Conservation (phyloP, 35 echinoderm and acorn worm genomes). For the Apostichopus japonicus region DNA sequence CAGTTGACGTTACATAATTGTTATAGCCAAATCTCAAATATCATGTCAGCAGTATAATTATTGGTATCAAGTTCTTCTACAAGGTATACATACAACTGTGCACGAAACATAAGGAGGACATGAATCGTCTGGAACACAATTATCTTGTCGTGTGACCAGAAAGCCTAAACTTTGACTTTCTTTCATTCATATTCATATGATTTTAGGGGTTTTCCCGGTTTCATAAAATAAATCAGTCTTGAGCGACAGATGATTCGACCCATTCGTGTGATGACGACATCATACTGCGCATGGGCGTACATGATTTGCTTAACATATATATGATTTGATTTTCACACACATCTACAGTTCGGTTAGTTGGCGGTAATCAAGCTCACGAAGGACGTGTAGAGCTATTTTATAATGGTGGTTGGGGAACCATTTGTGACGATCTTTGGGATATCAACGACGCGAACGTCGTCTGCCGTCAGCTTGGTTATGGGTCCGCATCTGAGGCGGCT, state of each 20-base stretch:
- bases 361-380: conserved; percentile 16
- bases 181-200: too few relatives aligned
- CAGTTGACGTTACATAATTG: too few relatives aligned
- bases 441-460: conserved; percentile 35
- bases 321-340: neutral
- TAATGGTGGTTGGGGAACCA: conserved; percentile 31
- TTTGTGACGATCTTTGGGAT: conserved; percentile 42
- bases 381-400: conserved; percentile 37
- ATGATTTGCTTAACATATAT: neutral
- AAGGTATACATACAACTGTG: too few relatives aligned
- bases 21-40: too few relatives aligned
- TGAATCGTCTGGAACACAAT: too few relatives aligned
- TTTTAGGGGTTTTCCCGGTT: too few relatives aligned
- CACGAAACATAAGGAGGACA: too few relatives aligned
- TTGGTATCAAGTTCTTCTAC: too few relatives aligned
- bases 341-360: neutral
- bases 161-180: too few relatives aligned
- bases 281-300: neutral
- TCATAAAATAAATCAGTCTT: neutral
- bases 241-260: neutral
- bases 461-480: conserved; percentile 47
- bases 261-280: neutral
- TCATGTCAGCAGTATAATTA: too few relatives aligned
- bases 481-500: neutral
- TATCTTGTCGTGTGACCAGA: too few relatives aligned